Conservation (phyloP, 2,888 invertebrate genomes). For the Stenoptilia bipunctidactyla region DNA sequence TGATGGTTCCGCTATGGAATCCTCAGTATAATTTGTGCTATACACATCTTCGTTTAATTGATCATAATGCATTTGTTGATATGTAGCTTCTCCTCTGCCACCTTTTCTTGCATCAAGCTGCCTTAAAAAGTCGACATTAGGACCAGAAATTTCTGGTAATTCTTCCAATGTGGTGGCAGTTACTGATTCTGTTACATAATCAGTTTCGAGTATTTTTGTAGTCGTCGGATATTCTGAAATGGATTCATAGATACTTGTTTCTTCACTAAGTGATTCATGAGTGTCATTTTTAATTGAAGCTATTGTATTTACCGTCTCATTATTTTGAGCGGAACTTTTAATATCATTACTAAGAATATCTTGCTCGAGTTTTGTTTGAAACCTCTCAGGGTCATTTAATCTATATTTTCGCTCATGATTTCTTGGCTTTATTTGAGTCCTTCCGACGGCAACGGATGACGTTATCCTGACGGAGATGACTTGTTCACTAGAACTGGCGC, state of each 20-base stretch:
- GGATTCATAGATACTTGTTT: slow-evolving; percentile 11
- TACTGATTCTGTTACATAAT: slow-evolving; percentile 19
- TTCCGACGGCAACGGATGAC: slow-evolving; percentile 71
- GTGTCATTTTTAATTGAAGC: not conserved
- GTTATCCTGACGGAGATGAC: slow-evolving; percentile 71
- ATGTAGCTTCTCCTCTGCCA: slow-evolving; percentile 30
- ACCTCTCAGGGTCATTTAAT: not conserved
- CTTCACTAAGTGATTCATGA: not conserved
- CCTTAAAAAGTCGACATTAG: slow-evolving; percentile 62
- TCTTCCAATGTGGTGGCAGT: slow-evolving; percentile 27
- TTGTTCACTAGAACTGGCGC: slow-evolving; percentile 40
- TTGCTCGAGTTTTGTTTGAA: not conserved
- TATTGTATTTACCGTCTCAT: no score
- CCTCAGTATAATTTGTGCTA: slow-evolving; percentile 27
- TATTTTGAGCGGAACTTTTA: no score
- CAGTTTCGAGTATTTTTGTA: slow-evolving; percentile 15
- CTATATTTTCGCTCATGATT: slow-evolving; percentile 9
- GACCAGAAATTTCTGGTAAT: slow-evolving; percentile 50
- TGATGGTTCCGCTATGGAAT: slow-evolving; percentile 40
- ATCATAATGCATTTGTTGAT: slow-evolving; percentile 36
- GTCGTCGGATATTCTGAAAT: slow-evolving; percentile 11
- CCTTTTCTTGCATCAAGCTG: slow-evolving; percentile 56
- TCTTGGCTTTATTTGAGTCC: slow-evolving; percentile 38
- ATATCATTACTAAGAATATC: no score
- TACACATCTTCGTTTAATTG: slow-evolving; percentile 64